These are phyloP conservation scores for Asobara japonica DNA, from an alignment of 1,140 invertebrate genomes.

Conservation along the genomic window DNA sequence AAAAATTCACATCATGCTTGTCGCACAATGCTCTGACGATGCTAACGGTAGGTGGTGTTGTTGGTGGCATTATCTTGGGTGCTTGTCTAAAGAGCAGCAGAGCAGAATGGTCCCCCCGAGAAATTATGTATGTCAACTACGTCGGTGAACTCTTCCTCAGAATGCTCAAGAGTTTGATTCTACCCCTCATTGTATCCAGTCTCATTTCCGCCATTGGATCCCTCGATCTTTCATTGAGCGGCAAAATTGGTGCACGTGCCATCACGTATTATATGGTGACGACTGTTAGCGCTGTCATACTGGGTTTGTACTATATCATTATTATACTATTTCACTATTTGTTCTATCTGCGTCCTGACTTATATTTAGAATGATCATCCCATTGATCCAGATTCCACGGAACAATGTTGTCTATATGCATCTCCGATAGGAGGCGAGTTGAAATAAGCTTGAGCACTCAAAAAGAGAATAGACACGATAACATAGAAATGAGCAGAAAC, in stretches of 20 bases:
- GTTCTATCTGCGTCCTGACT: too few species aligned
- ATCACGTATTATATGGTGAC: constrained; percentile 81
- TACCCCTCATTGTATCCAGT: constrained; percentile 80
- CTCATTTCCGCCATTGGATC: constrained; percentile 78
- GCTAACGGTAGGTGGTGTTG: constrained; percentile 84
- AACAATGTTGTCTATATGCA: too few species aligned
- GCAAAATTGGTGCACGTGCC: constrained; percentile 74
- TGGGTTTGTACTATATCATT: constrained; percentile 59
- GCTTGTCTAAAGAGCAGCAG: constrained; percentile 71
- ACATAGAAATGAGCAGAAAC: too few species aligned
- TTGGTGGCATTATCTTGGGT: constrained; percentile 83
- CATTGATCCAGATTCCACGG: too few species aligned
- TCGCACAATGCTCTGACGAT: constrained; percentile 84
- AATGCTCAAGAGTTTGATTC: constrained; percentile 79
- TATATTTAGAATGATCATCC: too few species aligned
- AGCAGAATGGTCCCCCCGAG: constrained; percentile 75
- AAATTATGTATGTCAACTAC: constrained; percentile 92
- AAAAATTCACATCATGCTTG: constrained; percentile 68
- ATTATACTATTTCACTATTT: too few species aligned
- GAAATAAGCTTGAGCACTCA: too few species aligned
- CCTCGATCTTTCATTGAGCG: constrained; percentile 73
- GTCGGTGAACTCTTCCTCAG: constrained; percentile 84
- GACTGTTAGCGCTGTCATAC: constrained; percentile 78
- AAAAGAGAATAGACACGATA: too few species aligned
- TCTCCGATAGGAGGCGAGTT: too few species aligned